Evolutionary conservation across 64 coral and sea anemone species (phyloP).

Genomic region (Stichodactyla helianthus): DNA sequence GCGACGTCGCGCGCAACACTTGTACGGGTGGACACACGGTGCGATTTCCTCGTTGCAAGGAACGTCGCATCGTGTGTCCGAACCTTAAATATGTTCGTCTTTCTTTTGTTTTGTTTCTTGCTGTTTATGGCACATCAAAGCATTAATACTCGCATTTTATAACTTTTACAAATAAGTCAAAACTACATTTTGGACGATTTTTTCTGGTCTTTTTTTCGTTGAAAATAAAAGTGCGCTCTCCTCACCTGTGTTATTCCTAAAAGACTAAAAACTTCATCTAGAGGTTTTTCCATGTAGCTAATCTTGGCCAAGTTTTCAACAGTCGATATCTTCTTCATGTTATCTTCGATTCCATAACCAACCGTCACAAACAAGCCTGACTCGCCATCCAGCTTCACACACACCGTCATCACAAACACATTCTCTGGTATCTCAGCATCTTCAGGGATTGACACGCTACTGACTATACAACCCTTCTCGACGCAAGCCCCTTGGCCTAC

Average conservation of each 20-base stretch:
- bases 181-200: background rate
- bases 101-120: too few species aligned
- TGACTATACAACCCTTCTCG: constrained; percentile 69
- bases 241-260: constrained; percentile 57
- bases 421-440: constrained; percentile 48
- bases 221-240: background rate
- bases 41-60: too few species aligned
- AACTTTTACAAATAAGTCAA: too few species aligned
- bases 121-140: too few species aligned
- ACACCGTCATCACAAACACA: constrained; percentile 71
- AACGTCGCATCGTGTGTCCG: too few species aligned
- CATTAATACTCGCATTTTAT: too few species aligned
- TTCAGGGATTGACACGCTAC: constrained; percentile 68
- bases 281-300: constrained; percentile 60
- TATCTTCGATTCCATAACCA: constrained; percentile 78
- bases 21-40: too few species aligned
- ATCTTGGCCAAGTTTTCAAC: constrained; percentile 53
- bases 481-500: constrained; percentile 51
- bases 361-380: constrained; percentile 76
- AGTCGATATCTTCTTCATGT: constrained; percentile 71
- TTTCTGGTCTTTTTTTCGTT: background rate
- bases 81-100: too few species aligned
- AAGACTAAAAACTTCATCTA: constrained; percentile 57
- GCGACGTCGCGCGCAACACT: too few species aligned
- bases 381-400: constrained; percentile 38